These are phyloP conservation scores for Dasyurus viverrinus DNA, from an alignment of 2,113 vertebrate species.

Conservation along the genomic window DNA sequence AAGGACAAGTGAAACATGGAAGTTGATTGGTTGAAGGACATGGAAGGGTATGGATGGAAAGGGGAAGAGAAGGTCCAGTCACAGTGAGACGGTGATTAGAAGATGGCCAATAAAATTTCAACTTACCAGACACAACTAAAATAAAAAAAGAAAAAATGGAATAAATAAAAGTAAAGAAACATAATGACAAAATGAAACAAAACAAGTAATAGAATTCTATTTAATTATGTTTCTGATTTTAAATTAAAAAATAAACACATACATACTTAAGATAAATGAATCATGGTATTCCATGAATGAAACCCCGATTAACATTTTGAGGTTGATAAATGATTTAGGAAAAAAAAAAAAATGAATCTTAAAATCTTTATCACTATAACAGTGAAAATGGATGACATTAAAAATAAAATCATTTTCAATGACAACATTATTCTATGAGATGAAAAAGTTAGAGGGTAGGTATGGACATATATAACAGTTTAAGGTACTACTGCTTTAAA, in stretches of 20 bases:
- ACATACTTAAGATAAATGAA: conserved; percentile 60
- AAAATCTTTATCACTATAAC: conserved; percentile 43
- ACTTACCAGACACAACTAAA: conserved; percentile 99
- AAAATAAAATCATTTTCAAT: conserved; percentile 46
- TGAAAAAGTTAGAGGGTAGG: conserved; percentile 27
- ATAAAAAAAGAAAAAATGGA: conserved; percentile 92
- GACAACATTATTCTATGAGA: conserved; percentile 45
- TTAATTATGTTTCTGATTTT: conserved; percentile 68
- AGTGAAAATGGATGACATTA: conserved; percentile 31
- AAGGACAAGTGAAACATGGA: conserved; percentile 93
- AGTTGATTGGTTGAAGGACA: conserved; percentile 94
- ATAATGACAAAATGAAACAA: conserved; percentile 73
- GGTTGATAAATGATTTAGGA: conserved; percentile 49
- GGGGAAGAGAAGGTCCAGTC: conserved; percentile 93
- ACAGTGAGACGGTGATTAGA: conserved; percentile 94
- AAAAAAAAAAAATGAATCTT: conserved; percentile 61
- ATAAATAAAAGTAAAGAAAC: conserved; percentile 86
- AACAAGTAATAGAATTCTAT: conserved; percentile 73
- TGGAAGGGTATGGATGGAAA: conserved; percentile 93
- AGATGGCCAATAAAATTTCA: conserved; percentile 98
- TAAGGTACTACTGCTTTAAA: conserved; percentile 38
- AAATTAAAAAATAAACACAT: conserved; percentile 67
- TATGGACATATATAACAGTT: conserved; percentile 2
- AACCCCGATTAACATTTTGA: conserved; percentile 67
- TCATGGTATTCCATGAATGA: conserved; percentile 41